Conservation (phyloP, 2,888 invertebrate genomes). For the Dioctria linearis region DNA sequence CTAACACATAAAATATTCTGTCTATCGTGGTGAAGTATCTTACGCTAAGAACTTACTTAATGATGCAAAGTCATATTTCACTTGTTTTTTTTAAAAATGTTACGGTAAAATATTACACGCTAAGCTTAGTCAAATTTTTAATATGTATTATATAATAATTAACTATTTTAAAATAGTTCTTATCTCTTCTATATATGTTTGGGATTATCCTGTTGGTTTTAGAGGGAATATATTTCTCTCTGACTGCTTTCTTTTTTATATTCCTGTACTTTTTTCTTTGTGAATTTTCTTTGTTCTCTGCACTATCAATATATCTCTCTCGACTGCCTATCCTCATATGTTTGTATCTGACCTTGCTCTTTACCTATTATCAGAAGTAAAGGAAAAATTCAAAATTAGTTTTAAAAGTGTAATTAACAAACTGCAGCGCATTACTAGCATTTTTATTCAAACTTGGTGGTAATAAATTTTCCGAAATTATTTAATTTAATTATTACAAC, state of each 20-base stretch:
- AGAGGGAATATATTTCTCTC: conserved; percentile 35
- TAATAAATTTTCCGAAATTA: background rate
- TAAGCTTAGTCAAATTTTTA: conserved; percentile 47
- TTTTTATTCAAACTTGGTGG: conserved; percentile 53
- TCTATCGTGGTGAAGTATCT: conserved; percentile 30
- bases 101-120: conserved; percentile 51
- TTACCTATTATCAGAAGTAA: conserved; percentile 54
- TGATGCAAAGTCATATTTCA: conserved; percentile 47
- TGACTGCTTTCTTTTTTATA: conserved; percentile 48
- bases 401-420: conserved; percentile 35
- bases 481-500: too few relatives aligned
- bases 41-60: conserved; percentile 27
- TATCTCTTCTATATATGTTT: conserved; percentile 44
- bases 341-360: conserved; percentile 52
- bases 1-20: conserved; percentile 47
- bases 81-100: conserved; percentile 37
- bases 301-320: conserved; percentile 51
- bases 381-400: conserved; percentile 53
- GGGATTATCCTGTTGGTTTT: conserved; percentile 45
- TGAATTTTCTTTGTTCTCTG: conserved; percentile 49
- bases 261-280: conserved; percentile 51
- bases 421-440: conserved; percentile 48
- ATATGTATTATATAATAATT: conserved; percentile 36
- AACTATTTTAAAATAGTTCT: conserved; percentile 48
- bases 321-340: conserved; percentile 47